Percentiles rank a stretch among this genome's conserved stretches.
These are phyloP conservation scores for Adrianichthys oophorus DNA, from an alignment of 2,797 vertebrate species.

Conservation along the genomic window DNA sequence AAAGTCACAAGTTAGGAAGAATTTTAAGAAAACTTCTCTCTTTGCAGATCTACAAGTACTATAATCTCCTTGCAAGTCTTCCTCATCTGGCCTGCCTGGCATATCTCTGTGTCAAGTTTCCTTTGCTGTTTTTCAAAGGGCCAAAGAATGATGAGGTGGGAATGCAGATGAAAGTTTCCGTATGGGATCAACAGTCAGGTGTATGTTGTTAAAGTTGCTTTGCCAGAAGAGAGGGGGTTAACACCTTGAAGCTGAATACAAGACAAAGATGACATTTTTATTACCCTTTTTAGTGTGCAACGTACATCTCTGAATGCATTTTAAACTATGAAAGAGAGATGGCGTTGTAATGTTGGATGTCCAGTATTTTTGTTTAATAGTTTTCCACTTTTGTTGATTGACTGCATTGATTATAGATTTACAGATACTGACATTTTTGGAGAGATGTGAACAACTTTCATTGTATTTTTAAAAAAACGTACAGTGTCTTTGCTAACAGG, in stretches of 20 bases:
- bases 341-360: too few species aligned
- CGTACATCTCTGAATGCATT: neutral
- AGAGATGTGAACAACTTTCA: too few species aligned
- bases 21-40: neutral
- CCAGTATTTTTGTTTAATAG: too few species aligned
- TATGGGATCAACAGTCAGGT: too few species aligned
- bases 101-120: conserved; percentile 78
- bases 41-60: conserved; percentile 87
- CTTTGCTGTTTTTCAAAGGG: conserved; percentile 74
- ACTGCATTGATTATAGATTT: too few species aligned
- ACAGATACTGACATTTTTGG: too few species aligned
- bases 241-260: too few species aligned
- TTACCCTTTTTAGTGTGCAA: neutral
- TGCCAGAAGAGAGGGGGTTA: too few species aligned
- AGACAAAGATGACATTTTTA: neutral
- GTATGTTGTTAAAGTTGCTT: too few species aligned
- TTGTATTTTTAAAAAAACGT: neutral
- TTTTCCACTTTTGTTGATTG: too few species aligned
- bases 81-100: conserved; percentile 86
- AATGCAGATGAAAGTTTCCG: too few species aligned
- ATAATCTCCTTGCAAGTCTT: conserved; percentile 83
- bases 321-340: too few species aligned
- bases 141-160: conserved; percentile 72
- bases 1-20: neutral
- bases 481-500: conserved; percentile 63